phyloP scores from a whole-genome alignment of 1,140 invertebrate genomes.

The Antheraea pernyi region DNA sequence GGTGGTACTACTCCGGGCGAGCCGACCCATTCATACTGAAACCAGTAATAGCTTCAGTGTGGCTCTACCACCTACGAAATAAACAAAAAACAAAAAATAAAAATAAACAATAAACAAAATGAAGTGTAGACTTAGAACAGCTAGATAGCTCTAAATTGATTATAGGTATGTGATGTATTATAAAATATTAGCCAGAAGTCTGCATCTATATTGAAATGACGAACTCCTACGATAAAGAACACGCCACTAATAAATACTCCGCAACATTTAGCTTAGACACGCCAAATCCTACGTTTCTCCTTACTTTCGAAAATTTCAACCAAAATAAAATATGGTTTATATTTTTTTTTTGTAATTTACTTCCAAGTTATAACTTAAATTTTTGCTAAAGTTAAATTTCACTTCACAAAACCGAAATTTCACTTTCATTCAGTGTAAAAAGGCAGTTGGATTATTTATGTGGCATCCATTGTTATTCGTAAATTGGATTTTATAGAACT shows the following conservation, averaged over 20 bases:
- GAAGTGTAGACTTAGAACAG: not conserved
- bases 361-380: constrained; percentile 16
- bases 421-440: constrained; percentile 42
- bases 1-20: too few species aligned
- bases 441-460: constrained; percentile 41
- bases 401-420: constrained; percentile 39
- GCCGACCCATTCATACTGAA: too few species aligned
- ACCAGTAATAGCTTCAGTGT: too few species aligned
- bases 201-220: not conserved
- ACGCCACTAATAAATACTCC: not conserved
- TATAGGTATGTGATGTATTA: constrained; percentile 26
- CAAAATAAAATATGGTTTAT: not conserved
- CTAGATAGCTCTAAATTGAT: not conserved
- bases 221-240: not conserved
- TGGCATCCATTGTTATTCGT: constrained; percentile 29
- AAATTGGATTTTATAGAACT: constrained; percentile 24
- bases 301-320: not conserved
- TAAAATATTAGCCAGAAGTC: constrained; percentile 8
- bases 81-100: too few species aligned
- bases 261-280: not conserved
- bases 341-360: constrained; percentile 5
- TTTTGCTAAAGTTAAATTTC: constrained; percentile 25
- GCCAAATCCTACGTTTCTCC: not conserved
- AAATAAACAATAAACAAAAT: too few species aligned
- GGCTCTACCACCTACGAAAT: too few species aligned